These are phyloP conservation scores for Baronia brevicornis DNA, from an alignment of 2,888 invertebrate species.

Conservation along the genomic window DNA sequence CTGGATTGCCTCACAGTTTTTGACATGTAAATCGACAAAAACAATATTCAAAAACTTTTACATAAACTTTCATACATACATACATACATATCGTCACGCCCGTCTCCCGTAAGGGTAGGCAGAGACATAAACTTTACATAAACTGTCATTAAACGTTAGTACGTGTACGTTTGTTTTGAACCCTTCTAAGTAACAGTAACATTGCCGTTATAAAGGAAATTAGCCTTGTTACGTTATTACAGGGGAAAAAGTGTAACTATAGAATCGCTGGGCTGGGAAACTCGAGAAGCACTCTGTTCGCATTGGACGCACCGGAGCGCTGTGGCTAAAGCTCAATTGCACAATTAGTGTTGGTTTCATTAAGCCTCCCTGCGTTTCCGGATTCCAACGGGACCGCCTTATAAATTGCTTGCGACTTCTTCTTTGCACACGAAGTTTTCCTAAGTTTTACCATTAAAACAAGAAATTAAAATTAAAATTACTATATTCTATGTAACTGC, in stretches of 20 bases:
- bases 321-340: conserved; percentile 59
- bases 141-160: too few relatives aligned
- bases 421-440: conserved; percentile 6
- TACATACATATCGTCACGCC: too few relatives aligned
- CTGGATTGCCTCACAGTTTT: too few relatives aligned
- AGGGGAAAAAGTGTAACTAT: conserved; percentile 6
- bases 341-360: conserved; percentile 51
- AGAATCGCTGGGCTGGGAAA: conserved; percentile 28
- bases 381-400: conserved; percentile 59
- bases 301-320: conserved; percentile 25
- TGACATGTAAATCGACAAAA: too few relatives aligned
- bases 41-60: too few relatives aligned
- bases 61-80: too few relatives aligned
- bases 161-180: too few relatives aligned
- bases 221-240: conserved; percentile 6
- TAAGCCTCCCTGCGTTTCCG: conserved; percentile 41
- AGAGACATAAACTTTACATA: too few relatives aligned
- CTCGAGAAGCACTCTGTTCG: conserved; percentile 20
- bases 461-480: too few relatives aligned
- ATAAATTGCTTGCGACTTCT: conserved; percentile 5
- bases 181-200: conserved; percentile 5
- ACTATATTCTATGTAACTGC: too few relatives aligned
- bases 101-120: too few relatives aligned
- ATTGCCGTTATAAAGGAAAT: conserved; percentile 11
- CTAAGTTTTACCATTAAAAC: too few relatives aligned